Conservation (phyloP, 1,140 invertebrate genomes). For the Phenacoccus solenopsis region DNA sequence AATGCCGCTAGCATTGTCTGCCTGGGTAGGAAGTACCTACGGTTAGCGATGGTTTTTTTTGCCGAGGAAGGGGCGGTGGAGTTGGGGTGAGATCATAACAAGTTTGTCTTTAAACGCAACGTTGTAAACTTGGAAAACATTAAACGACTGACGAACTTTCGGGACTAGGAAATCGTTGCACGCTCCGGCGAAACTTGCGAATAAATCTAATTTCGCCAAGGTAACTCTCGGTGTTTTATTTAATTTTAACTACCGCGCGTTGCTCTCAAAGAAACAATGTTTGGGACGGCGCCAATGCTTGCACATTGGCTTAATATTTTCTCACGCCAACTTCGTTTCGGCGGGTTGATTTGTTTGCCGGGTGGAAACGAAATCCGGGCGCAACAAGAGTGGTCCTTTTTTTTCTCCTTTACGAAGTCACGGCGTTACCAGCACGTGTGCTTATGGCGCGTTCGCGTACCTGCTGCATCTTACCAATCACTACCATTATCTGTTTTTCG, state of each 20-base stretch:
- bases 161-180: neutral
- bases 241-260: neutral
- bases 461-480: neutral
- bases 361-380: neutral
- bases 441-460: neutral
- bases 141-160: neutral
- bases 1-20: neutral
- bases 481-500: constrained; percentile 1
- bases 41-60: no score
- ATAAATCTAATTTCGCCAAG: neutral
- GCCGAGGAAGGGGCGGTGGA: neutral
- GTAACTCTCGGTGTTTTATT: constrained; percentile 1
- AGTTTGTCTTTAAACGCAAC: neutral
- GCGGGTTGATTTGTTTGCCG: neutral
- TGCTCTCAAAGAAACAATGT: neutral
- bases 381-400: neutral
- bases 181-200: neutral
- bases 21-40: no score
- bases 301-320: constrained; percentile 2
- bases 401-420: neutral
- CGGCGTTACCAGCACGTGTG: no score
- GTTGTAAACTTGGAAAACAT: neutral
- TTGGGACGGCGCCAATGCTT: neutral
- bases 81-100: neutral
- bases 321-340: neutral